A percentile compares a stretch with the other conserved stretches of the same genome.
These are phyloP conservation scores for Cisticola juncidis DNA, from an alignment of 2,113 vertebrate genomes.

Conservation along the genomic window DNA sequence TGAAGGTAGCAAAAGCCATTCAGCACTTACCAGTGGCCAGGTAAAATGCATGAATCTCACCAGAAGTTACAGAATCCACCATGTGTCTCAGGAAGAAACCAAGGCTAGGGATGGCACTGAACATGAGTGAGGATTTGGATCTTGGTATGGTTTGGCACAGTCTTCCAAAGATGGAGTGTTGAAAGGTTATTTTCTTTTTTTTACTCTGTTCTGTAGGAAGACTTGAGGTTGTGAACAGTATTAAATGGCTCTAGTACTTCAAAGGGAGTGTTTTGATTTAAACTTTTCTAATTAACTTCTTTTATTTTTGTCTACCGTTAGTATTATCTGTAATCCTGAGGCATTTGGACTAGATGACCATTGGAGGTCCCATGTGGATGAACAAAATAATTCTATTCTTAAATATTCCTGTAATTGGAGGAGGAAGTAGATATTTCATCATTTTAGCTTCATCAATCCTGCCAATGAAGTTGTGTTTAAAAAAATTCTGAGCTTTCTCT, in stretches of 20 bases:
- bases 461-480: background rate
- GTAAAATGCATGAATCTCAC: background rate
- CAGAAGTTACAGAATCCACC: background rate
- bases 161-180: background rate
- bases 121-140: background rate
- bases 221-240: background rate
- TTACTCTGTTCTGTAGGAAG: fast-evolving
- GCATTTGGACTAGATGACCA: background rate
- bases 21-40: background rate
- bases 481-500: background rate
- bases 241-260: background rate
- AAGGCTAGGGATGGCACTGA: background rate
- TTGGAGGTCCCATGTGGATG: background rate
- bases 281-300: background rate
- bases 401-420: background rate
- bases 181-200: background rate
- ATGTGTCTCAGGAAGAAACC: background rate
- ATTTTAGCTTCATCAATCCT: background rate
- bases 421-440: background rate
- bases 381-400: background rate
- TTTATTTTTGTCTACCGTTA: background rate
- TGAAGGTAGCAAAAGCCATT: background rate
- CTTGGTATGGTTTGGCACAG: fast-evolving
- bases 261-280: background rate
- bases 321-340: background rate